Percentiles rank a stretch among this genome's conserved stretches.
These are phyloP conservation scores for Grammomys surdaster DNA, from an alignment of 2,113 vertebrate species.

Conservation along the genomic window DNA sequence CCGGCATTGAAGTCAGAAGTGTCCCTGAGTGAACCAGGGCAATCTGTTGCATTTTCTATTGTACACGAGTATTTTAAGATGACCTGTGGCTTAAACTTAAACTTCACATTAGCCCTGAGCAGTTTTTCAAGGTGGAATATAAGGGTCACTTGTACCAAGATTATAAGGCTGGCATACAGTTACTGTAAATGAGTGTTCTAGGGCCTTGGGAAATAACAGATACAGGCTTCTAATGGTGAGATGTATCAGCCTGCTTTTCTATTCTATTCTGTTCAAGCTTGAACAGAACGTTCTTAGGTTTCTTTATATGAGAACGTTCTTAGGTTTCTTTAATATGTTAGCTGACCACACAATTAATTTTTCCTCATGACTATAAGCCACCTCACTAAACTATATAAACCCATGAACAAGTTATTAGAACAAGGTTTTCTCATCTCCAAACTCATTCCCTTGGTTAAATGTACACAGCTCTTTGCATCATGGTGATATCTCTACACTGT, in stretches of 20 bases:
- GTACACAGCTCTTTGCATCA: neutral
- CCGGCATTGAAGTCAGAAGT: neutral
- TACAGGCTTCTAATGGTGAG: neutral
- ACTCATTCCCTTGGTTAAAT: neutral
- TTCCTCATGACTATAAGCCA: neutral
- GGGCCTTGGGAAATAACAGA: neutral
- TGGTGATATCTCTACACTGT: neutral
- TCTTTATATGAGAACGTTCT: neutral
- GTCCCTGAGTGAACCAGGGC: neutral
- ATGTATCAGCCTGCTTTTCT: neutral
- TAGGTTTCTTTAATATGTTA: conserved; percentile 12
- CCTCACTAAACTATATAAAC: neutral
- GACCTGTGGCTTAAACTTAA: conserved; percentile 24
- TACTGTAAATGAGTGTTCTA: neutral
- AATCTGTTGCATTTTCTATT: neutral
- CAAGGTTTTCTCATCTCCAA: neutral
- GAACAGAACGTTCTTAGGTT: neutral
- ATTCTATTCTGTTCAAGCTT: neutral
- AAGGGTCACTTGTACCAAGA: neutral
- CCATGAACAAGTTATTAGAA: neutral
- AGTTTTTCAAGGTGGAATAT: neutral
- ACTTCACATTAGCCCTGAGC: conserved; percentile 21
- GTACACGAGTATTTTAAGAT: conserved; percentile 5
- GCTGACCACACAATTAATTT: neutral
- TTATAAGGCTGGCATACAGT: neutral